Base-by-base conservation (phyloP, 2,888 invertebrate species). In the Phragmatobia fuliginosa region DNA sequence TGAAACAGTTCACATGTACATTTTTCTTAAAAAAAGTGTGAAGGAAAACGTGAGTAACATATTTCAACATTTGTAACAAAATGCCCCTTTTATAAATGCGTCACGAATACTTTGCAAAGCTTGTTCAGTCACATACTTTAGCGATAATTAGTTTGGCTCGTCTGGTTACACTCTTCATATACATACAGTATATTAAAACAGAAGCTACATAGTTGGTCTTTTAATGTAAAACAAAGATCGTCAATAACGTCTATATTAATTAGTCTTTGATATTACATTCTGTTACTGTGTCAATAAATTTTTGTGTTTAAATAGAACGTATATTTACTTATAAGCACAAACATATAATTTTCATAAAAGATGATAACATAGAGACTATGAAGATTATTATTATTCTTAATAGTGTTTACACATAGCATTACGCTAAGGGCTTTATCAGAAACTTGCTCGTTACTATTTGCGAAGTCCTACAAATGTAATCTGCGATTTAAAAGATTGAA, bases 71-170 rank as follows among this genome's bases (percentile, higher is more conserved):
- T 72, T 63, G 60, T 72, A 60, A 49, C 70, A 70, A 68, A 72
- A 66, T 74, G 31, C 31, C 62, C 14, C 36, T 71, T 72, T 76
- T 67, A 80, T 73, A 68, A 73, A 60, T 73, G 28, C 60, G 45
- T 71, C 74, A 79, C 71, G 74, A 78, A 61, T 45, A 38, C 60
- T 66, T 31, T 59, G 66, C 65, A 64, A 49, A 76, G 45, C 69
- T 70, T 58, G 71, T 45, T 49, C 31, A 67, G 78, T 74, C 78
- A 80, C 81, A 85, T 84, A 84, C 79, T 71, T 66, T 70, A 66
- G 70, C 60, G 76, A 77, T 83, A 83, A 84, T 83, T 84, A 80
- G 33, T 71, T 41, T 4, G 70, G 52, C 74, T 72, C 72, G 77
- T 58, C 68, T 70, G 62, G 32, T 38, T 71, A 60, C 10, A n/a